A percentile compares a stretch with the other conserved stretches of the same genome.
Evolutionary conservation across 2,113 vertebrate genomes (phyloP).

Genomic region (Donacobius atricapilla): DNA sequence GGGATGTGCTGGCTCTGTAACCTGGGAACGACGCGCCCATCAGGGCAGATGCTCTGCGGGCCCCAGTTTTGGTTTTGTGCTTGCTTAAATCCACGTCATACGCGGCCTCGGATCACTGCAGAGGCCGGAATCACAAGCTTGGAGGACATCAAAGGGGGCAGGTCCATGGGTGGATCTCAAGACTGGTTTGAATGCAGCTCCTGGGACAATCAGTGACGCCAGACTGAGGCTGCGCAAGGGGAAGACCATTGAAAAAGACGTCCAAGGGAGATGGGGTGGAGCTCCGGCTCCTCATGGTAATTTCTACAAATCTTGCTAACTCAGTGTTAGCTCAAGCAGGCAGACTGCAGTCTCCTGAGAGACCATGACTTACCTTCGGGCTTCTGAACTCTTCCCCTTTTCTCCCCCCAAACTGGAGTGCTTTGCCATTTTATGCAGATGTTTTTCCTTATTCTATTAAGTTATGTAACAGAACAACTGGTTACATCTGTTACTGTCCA

Average conservation of each 20-base stretch:
- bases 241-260: not conserved
- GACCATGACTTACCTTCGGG: not conserved
- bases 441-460: not conserved
- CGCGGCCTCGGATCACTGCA: not conserved
- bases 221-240: not conserved
- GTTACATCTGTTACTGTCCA: not conserved
- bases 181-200: not conserved
- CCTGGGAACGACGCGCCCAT: rapidly evolving
- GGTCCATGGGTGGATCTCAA: not conserved
- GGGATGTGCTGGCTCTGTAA: not conserved
- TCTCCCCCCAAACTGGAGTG: not conserved
- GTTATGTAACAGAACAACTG: not conserved
- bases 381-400: not conserved
- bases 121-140: not conserved
- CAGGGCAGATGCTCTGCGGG: not conserved
- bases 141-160: not conserved
- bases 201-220: not conserved
- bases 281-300: not conserved
- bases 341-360: not conserved
- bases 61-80: not conserved
- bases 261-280: too few species aligned
- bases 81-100: not conserved
- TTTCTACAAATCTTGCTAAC: not conserved
- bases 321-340: not conserved
- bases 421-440: not conserved